phyloP scores from a whole-genome alignment of 2,113 vertebrate genomes.

The Leiothrix lutea region DNA sequence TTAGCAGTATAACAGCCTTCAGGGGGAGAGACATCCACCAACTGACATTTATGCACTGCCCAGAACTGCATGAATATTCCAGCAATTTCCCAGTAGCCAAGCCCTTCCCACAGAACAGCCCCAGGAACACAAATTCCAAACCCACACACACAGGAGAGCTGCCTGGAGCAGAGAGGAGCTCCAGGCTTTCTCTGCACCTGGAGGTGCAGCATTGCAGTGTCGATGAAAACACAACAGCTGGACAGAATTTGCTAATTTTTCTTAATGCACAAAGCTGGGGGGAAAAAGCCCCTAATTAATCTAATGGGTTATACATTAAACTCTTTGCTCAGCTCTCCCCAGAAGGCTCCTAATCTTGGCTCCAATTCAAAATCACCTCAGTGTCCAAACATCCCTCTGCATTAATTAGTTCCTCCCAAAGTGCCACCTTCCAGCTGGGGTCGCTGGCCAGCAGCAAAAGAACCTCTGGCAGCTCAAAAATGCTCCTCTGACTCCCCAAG shows the following conservation, averaged over 20 bases:
- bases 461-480: not conserved
- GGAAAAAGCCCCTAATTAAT: fast-evolving
- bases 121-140: not conserved
- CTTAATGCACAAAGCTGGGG: not conserved
- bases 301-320: not conserved
- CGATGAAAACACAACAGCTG: fast-evolving
- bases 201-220: not conserved
- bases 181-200: not conserved
- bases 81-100: not conserved
- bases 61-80: not conserved
- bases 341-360: not conserved
- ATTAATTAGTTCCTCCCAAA: not conserved
- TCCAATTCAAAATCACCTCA: not conserved
- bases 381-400: not conserved
- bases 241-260: not conserved
- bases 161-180: not conserved
- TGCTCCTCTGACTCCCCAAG: not conserved
- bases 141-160: fast-evolving
- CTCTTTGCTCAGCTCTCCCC: not conserved
- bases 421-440: not conserved
- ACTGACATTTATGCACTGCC: not conserved
- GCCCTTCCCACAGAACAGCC: not conserved
- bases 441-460: not conserved
- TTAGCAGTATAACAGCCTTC: not conserved
- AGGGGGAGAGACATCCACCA: not conserved